Percentiles rank a stretch among this genome's conserved stretches.
Conservation (phyloP, 2,888 invertebrate species). For the Biston betularia region DNA sequence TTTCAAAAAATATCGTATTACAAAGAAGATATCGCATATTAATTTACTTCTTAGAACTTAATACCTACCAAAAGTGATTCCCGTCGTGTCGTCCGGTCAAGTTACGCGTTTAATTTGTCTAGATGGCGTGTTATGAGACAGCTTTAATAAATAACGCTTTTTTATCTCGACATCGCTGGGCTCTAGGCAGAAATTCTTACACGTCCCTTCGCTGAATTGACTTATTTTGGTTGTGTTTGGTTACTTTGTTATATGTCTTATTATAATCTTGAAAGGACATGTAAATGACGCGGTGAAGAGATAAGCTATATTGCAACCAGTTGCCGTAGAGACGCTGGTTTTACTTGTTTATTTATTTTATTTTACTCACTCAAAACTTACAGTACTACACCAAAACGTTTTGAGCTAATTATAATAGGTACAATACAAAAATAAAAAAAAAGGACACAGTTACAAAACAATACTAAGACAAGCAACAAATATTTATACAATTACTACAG, state of each 20-base stretch:
- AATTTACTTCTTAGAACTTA: slow-evolving; percentile 62
- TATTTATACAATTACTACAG: no score
- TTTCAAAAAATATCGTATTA: slow-evolving; percentile 52
- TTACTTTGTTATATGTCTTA: slow-evolving; percentile 50
- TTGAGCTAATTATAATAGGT: no score
- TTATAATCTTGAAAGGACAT: slow-evolving; percentile 49
- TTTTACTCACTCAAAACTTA: no score
- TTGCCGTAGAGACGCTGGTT: background rate
- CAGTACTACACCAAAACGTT: no score
- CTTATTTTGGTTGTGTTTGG: slow-evolving; percentile 65
- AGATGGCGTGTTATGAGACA: slow-evolving; percentile 78
- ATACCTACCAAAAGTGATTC: slow-evolving; percentile 64
- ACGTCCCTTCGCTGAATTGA: slow-evolving; percentile 77
- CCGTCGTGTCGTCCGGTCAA: slow-evolving; percentile 69
- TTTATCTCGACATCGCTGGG: slow-evolving; percentile 77
- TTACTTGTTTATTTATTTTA: background rate
- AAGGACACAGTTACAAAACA: no score
- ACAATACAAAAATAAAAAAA: no score
- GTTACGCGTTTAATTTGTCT: slow-evolving; percentile 83
- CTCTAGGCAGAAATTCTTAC: slow-evolving; percentile 81
- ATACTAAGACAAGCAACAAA: no score
- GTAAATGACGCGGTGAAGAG: slow-evolving; percentile 47
- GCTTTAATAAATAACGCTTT: slow-evolving; percentile 78
- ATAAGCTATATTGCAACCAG: slow-evolving; percentile 32
- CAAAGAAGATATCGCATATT: slow-evolving; percentile 50